Evolutionary conservation across 2,888 invertebrate genomes (phyloP), one percentile per base, ranked within the genome.

Genomic region (Strigamia maritima): DNA sequence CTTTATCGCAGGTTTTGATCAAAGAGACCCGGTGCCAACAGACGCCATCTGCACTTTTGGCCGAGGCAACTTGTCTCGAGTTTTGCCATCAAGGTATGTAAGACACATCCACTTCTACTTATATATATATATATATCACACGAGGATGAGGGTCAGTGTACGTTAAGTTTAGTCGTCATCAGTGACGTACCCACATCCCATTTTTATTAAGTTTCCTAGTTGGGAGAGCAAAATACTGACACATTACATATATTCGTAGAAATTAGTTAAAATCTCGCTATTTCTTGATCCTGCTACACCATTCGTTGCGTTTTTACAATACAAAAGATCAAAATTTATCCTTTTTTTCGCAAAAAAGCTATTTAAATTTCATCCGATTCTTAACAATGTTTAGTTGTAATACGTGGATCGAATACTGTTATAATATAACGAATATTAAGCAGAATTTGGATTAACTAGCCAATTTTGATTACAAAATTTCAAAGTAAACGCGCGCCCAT

Each of bases 51-150:
- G 60, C 60, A 65, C 22, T 12, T 22, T 12, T 65, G 19, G 19
- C 60, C 60, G 24, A 65, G 60, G 60, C 60, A 65, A 65, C 22
- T 24, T 19, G 60, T 65, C 22, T 19, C 8, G 24, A 65, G 60
- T 65, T 65, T 49, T 19, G 60, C 60, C 60, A 65, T 65, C 60
- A 65, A 65, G 60, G 60, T 65, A 65, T 65, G 60, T 65, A 65
- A 65, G 60, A 24, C 19, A 65, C 60, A 65, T 65, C 60, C 60
- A 65, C 60, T 65, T 65, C 60, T 65, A 65, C 60, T 65, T 65
- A 65, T 65, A 65, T 65, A 65, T 65, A 65, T 22, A 22, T 65
- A 65, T 65, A 65, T 65, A 65, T 65, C 12, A 65, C 60, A 24
- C 22, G 60, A 49, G 49, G 49, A 49, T 49, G 49, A 65, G 60